Base-by-base conservation (phyloP, 1,140 invertebrate species). In the Drosophila kikkawai region DNA sequence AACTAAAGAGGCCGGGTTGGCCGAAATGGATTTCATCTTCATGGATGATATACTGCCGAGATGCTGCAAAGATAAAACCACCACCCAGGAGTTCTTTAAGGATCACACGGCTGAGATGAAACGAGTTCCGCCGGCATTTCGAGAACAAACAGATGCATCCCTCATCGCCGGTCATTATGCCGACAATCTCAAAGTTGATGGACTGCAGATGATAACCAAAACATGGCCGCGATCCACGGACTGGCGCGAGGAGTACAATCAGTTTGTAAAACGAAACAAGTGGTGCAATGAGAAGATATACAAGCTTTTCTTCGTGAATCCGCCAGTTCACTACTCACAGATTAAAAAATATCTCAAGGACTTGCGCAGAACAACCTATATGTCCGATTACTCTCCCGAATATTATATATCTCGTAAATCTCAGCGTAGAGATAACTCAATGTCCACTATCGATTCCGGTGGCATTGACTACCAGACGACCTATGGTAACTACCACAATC, bases 211-310 rank as follows among this genome's bases (percentile, higher is more conserved):
- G 19, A 66, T 57, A 37, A 90, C 85, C 1, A 65, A 57, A 8
- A 71, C 81, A 11, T 90, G 85, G 85, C 85, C 85, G 1, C 41
- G 61, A 17, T 61, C 85, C 17, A 84, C 74, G 86, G 74, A 90
- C 47, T 79, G 79, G 75, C 85, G 85, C 3, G 85, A 90, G 58
- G 85, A 90, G 19, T 90, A 90, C 13, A 32, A 47, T 0, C 81
- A 90, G 47, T 90, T 82, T 51, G 29, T 90, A 7, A 11, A 53
- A 17, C 78, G 81, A 12, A 68, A 80, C 5, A 82, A 85, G 22
- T 85, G 86, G 81, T 90, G 85, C 47, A 90, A 90, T 44, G 67
- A 81, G 44, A 37, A 85, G 15, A 61, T 90, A 8, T 90, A 76
- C 41, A 82, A 90, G 15, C 60, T 90, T 7, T 74, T 90, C 42